phyloP scores from a whole-genome alignment of 1,140 invertebrate genomes.

The Danaus melanippus region DNA sequence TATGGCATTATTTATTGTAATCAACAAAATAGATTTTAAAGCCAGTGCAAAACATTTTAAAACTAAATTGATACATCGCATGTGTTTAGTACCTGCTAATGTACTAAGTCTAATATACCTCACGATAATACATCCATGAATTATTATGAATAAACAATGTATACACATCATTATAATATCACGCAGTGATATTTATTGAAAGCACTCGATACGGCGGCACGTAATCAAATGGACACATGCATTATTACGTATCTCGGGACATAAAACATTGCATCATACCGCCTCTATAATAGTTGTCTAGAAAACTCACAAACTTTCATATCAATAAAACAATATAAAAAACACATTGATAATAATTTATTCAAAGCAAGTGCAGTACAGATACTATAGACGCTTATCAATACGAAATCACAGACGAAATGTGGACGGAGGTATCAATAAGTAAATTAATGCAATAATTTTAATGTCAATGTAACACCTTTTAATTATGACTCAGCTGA shows the following conservation, averaged over 20 bases:
- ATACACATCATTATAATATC: no score
- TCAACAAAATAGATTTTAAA: no score
- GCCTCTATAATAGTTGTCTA: slow-evolving; percentile 44
- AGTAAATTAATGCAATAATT: slow-evolving; percentile 31
- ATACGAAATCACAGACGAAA: no score
- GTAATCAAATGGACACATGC: slow-evolving; percentile 16
- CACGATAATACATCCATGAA: no score
- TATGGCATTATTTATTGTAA: no score
- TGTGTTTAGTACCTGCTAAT: slow-evolving; percentile 1
- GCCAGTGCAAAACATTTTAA: no score
- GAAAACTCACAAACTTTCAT: slow-evolving; percentile 51
- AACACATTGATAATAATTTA: slow-evolving; percentile 63
- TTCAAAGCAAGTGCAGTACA: slow-evolving; percentile 37
- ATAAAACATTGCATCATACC: slow-evolving; percentile 50
- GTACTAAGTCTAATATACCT: no score
- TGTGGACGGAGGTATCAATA: neutral
- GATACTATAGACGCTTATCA: no score
- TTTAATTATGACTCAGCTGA: slow-evolving; percentile 15
- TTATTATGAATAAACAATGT: no score
- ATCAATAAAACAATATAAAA: slow-evolving; percentile 66
- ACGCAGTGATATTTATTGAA: no score
- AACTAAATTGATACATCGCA: no score
- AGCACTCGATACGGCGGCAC: no score
- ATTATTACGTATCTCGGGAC: slow-evolving; percentile 26
- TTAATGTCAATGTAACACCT: slow-evolving; percentile 34